Percentiles rank a stretch among this genome's conserved stretches.
These are phyloP conservation scores for Drosophila elegans DNA, from an alignment of 1,140 invertebrate genomes.

Conservation along the genomic window DNA sequence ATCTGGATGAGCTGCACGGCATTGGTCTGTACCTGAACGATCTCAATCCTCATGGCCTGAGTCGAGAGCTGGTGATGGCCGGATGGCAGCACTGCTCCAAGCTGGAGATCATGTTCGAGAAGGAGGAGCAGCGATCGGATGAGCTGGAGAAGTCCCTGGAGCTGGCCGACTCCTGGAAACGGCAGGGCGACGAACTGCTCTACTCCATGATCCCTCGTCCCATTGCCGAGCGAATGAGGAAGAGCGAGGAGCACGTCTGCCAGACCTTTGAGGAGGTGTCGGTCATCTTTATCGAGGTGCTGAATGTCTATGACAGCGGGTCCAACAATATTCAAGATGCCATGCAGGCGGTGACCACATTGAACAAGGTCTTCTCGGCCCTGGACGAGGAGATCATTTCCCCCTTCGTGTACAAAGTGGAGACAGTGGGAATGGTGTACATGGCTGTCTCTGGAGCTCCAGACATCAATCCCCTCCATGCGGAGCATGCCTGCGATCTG, in stretches of 20 bases:
- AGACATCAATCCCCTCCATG: constrained; percentile 90
- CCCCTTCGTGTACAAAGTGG: constrained; percentile 88
- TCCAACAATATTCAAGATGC: constrained; percentile 88
- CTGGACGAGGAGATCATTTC: constrained; percentile 88
- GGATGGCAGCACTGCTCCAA: constrained; percentile 95
- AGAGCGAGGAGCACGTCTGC: constrained; percentile 91
- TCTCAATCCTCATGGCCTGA: constrained; percentile 93
- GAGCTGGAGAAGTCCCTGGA: constrained; percentile 90
- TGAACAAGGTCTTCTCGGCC: constrained; percentile 93
- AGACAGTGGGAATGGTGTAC: constrained; percentile 94
- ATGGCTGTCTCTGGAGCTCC: constrained; percentile 95
- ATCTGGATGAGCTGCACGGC: constrained; percentile 91
- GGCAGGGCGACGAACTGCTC: constrained; percentile 93
- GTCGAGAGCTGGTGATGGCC: constrained; percentile 92
- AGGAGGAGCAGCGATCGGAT: constrained; percentile 90
- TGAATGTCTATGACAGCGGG: constrained; percentile 77
- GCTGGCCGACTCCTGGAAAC: constrained; percentile 92
- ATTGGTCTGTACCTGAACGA: constrained; percentile 93
- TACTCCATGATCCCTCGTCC: constrained; percentile 96
- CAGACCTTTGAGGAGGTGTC: constrained; percentile 86
- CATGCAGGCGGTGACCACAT: constrained; percentile 92
- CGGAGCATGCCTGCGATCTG: constrained; percentile 92
- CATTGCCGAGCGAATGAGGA: constrained; percentile 87
- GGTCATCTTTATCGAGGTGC: constrained; percentile 86
- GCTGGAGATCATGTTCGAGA: constrained; percentile 93